phyloP scores from a whole-genome alignment of 2,888 invertebrate species.

The Xanthostigma xanthostigma region DNA sequence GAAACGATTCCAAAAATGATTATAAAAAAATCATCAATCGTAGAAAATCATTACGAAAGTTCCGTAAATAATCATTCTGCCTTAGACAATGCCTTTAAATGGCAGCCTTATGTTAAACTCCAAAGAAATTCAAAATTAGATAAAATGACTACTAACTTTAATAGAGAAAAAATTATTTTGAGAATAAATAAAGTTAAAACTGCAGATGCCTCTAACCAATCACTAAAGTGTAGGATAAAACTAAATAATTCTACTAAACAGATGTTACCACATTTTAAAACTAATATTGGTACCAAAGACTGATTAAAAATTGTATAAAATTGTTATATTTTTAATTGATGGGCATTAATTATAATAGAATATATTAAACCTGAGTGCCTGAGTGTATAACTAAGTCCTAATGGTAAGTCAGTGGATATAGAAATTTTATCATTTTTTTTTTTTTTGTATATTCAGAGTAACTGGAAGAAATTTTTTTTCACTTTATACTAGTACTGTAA shows the following conservation, averaged over 20 bases:
- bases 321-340: too few relatives aligned
- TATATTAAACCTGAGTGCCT: too few relatives aligned
- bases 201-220: background rate
- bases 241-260: conserved; percentile 1
- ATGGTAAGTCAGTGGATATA: too few relatives aligned
- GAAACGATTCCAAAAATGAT: conserved; percentile 3
- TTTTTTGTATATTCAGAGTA: too few relatives aligned
- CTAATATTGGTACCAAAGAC: too few relatives aligned
- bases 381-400: too few relatives aligned
- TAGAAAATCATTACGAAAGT: background rate
- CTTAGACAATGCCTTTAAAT: conserved; percentile 3
- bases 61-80: background rate
- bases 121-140: background rate
- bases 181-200: conserved; percentile 3
- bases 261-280: background rate
- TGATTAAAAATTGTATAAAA: too few relatives aligned
- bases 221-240: conserved; percentile 5
- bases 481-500: too few relatives aligned
- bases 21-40: background rate
- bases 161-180: background rate
- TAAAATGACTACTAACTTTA: conserved; percentile 1
- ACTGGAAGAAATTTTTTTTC: too few relatives aligned
- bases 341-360: too few relatives aligned
- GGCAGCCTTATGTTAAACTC: conserved; percentile 4
- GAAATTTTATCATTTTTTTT: too few relatives aligned